Base-by-base conservation (phyloP, 2,113 vertebrate genomes). In the Loxodonta africana region DNA sequence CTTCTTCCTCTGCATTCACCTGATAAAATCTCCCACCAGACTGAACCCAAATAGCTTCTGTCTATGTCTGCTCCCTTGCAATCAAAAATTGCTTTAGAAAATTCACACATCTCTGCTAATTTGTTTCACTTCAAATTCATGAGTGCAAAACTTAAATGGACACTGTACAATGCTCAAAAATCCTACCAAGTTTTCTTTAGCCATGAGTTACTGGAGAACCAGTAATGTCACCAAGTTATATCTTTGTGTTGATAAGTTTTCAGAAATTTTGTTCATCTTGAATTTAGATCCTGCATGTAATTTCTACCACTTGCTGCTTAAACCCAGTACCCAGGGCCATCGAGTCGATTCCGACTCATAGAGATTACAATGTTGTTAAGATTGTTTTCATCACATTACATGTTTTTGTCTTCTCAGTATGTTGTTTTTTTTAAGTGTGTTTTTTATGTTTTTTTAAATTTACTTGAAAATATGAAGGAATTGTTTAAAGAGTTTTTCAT, bases 371-470 rank as follows among this genome's bases (percentile, higher is more conserved):
- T 73, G 3, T 11, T 57, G 11, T 78, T 67, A 46, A 53, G n/a
- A 81, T 89, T 69, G 73, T 92, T 96, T 80, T 30, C 37, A 28
- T 83, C 44, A 46, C 25, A 26, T 26, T 88, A 9, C 25, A 48
- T 21, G n/a, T 51, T 33, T 93, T 26, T 78, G 83, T 78, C 80
- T 84, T 80, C 44, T 81, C 41, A 67, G n/a, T 48, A 21, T 95
- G 8, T 71, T 84, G 11, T 53, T 41, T 46, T 33, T 92, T 88
- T 73, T 20, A 26, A 53, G 41, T 63, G 48, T 4, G 71, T 88
- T n/a, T 88, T 82, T 74, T 57, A 3, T 86, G 63, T 80, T 85
- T 69, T 53, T n/a, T 88, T 80, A 57, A 77, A 73, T 80, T 92
- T 76, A 83, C 33, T 87, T 74, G 74, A 23, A 14, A 85, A 60